phyloP scores from a whole-genome alignment of 2,888 invertebrate genomes.

The Thereva nobilitata region DNA sequence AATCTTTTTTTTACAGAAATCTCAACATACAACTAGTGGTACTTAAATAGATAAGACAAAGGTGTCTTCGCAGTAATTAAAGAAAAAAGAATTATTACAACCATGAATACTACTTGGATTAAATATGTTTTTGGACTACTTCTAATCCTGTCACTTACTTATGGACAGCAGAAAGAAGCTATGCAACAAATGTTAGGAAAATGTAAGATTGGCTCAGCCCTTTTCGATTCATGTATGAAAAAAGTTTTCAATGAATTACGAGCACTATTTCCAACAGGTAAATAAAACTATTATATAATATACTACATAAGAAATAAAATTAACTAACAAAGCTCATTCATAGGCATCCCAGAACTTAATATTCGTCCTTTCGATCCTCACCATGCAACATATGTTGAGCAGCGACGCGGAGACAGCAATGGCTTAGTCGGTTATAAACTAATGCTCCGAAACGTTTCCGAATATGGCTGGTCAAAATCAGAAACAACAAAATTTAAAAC shows the following conservation, averaged over 20 bases:
- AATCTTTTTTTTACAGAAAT: no score
- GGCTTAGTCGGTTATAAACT: conserved; percentile 71
- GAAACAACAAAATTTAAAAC: conserved; percentile 77
- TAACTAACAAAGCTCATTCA: conserved; percentile 8
- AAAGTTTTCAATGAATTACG: conserved; percentile 72
- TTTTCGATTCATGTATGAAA: conserved; percentile 74
- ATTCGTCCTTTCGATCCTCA: conserved; percentile 81
- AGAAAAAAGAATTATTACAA: no score
- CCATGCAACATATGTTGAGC: conserved; percentile 68
- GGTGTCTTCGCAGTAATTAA: no score
- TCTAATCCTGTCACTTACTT: no score
- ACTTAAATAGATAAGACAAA: no score
- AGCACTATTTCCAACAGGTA: conserved; percentile 73
- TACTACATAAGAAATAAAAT: not conserved
- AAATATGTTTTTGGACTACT: no score
- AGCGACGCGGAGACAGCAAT: conserved; percentile 65
- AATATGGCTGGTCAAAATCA: conserved; percentile 76
- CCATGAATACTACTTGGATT: no score
- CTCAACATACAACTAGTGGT: no score
- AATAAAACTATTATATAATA: not conserved
- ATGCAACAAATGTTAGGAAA: conserved; percentile 59
- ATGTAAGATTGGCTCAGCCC: conserved; percentile 65
- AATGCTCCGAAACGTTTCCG: conserved; percentile 72
- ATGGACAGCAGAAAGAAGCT: conserved; percentile 44
- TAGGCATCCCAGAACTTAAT: conserved; percentile 73